These are phyloP conservation scores for Crepidodera aurea DNA, from an alignment of 2,888 invertebrate species.

Conservation along the genomic window DNA sequence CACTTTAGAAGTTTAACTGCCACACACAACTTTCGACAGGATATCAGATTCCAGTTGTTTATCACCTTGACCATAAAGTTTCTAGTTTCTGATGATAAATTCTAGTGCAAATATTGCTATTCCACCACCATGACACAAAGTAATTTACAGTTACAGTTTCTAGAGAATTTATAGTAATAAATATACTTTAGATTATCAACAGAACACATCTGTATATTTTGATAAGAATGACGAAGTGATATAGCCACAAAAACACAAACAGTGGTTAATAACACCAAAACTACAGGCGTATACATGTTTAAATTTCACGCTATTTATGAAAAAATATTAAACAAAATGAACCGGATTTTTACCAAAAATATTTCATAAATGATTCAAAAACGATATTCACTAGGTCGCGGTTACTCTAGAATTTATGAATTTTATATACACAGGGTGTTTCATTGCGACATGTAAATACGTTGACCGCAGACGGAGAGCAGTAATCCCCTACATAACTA, in stretches of 20 bases:
- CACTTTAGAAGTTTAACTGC: neutral
- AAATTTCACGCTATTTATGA: too few relatives aligned
- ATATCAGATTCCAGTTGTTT: constrained; percentile 6
- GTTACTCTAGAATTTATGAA: too few relatives aligned
- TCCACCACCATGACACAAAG: constrained; percentile 2
- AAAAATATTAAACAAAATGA: too few relatives aligned
- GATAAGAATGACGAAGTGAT: neutral
- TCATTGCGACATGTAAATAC: too few relatives aligned
- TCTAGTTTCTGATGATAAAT: constrained; percentile 4
- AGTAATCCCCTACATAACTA: too few relatives aligned
- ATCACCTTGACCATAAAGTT: constrained; percentile 4
- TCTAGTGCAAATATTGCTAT: constrained; percentile 4
- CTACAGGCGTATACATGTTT: too few relatives aligned
- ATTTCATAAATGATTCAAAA: too few relatives aligned
- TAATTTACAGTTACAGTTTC: constrained; percentile 2
- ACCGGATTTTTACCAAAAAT: too few relatives aligned
- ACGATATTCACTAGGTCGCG: too few relatives aligned
- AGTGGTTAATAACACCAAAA: too few relatives aligned
- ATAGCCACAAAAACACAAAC: neutral
- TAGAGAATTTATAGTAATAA: constrained; percentile 4
- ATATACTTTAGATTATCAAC: constrained; percentile 2
- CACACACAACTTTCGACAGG: neutral
- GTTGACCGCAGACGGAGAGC: too few relatives aligned
- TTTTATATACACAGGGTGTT: too few relatives aligned
- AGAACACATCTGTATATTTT: neutral